Conservation (phyloP, 2,888 invertebrate genomes). For the Cynaeus angustus region DNA sequence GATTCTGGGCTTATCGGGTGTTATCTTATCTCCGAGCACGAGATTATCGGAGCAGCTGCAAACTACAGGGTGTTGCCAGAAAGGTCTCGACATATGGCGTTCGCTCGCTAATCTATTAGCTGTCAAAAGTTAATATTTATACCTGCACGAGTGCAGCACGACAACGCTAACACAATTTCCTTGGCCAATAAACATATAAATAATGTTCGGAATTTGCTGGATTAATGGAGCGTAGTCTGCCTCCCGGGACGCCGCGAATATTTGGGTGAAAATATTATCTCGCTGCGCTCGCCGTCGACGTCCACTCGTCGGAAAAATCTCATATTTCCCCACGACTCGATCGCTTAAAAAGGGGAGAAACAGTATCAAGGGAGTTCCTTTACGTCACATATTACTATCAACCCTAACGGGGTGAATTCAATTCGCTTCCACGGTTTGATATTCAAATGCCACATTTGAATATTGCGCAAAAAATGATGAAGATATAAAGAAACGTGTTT, state of each 20-base stretch:
- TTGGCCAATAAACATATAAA: background rate
- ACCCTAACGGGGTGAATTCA: slow-evolving; percentile 41
- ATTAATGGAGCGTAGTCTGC: background rate
- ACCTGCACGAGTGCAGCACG: slow-evolving; percentile 38
- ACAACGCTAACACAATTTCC: slow-evolving; percentile 31
- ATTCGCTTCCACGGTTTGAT: slow-evolving; percentile 30
- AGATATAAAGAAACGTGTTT: slow-evolving; percentile 24
- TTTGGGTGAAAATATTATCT: too few species aligned
- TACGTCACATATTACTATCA: slow-evolving; percentile 44
- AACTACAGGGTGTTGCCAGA: slow-evolving; percentile 30
- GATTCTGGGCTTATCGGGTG: slow-evolving; percentile 6
- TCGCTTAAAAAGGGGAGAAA: slow-evolving; percentile 31
- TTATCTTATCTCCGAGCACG: slow-evolving; percentile 38
- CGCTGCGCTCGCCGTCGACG: background rate
- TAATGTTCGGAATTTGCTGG: background rate
- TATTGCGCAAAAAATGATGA: slow-evolving; percentile 35
- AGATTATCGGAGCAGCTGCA: slow-evolving; percentile 39
- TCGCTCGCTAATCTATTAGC: slow-evolving; percentile 46
- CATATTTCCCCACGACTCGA: background rate
- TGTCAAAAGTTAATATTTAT: slow-evolving; percentile 45
- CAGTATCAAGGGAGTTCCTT: slow-evolving; percentile 38
- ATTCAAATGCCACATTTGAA: slow-evolving; percentile 37
- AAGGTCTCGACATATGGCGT: slow-evolving; percentile 46
- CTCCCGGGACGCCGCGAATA: background rate
- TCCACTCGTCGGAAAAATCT: background rate